Base-by-base conservation (phyloP, 2,888 invertebrate genomes). In the Lepidochitona cinerea region DNA sequence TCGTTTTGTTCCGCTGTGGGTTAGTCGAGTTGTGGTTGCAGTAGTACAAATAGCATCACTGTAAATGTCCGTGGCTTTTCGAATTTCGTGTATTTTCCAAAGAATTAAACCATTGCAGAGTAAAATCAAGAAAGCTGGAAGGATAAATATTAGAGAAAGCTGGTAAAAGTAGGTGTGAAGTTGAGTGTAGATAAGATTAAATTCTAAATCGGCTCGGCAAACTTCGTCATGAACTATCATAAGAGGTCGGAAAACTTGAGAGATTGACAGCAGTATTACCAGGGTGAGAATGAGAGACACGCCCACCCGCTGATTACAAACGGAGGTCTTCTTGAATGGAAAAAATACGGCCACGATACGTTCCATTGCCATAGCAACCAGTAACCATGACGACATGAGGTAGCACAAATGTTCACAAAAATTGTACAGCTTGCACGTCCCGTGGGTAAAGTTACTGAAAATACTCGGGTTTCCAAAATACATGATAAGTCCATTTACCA, bases 101-200 rank as follows among this genome's bases (percentile, higher is more conserved):
- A 84, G 75, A 32, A 83, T 78, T 29, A 72, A 65, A 37, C 79
- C 37, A 74, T 84, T 84, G 71, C 75, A 78, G 66, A 79, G 37
- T 32, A 81, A 73, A 41, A 81, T 81, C 32, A 81, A 66, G 18
- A 78, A 29, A 2, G 75, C 69, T 3, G 84, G 84, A 23, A 83
- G 65, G 14, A 75, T 54, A 72, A 82, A 83, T 54, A 78, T 74
- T 18, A 83, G 73, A 26, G 77, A 59, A 23, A 82, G 68, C 75
- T 83, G 81, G 75, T 83, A 83, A 37, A 81, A n/a, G 74, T 79
- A 82, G 64, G 79, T 69, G 74, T 83, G 83, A 65, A 83, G 75
- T 18, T 70, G 53, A 9, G 79, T 70, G 73, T 81, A 83, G 59
- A 79, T 69, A 72, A 68, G 29, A 26, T 36, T 72, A 68, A 77